phyloP scores from a whole-genome alignment of 2,797 vertebrate genomes.

The Peromyscus melanophrys region DNA sequence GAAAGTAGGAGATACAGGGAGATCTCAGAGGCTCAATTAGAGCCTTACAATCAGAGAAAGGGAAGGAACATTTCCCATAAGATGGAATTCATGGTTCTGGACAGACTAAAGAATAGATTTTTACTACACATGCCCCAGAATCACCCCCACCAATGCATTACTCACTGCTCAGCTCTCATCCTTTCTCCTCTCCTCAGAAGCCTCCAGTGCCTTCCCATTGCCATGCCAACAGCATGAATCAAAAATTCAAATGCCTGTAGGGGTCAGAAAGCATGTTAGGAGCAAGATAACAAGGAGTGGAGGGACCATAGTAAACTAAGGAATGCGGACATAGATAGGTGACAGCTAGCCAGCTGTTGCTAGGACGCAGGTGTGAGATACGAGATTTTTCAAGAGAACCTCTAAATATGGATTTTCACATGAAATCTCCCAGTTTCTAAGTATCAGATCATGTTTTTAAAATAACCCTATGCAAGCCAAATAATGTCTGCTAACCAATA shows the following conservation, averaged over 20 bases:
- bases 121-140: not conserved
- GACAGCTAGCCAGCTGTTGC: not conserved
- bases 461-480: conserved; percentile 28
- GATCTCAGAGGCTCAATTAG: not conserved
- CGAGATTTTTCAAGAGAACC: not conserved
- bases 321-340: not conserved
- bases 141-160: not conserved
- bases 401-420: not conserved
- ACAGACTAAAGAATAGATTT: not conserved
- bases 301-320: not conserved
- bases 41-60: not conserved
- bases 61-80: not conserved
- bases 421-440: conserved; percentile 1
- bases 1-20: not conserved
- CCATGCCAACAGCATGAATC: conserved; percentile 48
- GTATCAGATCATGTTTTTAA: not conserved
- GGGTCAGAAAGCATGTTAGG: not conserved
- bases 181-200: conserved; percentile 23
- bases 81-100: not conserved
- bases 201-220: conserved; percentile 33
- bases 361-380: not conserved
- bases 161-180: not conserved
- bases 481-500: conserved; percentile 18
- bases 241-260: conserved; percentile 43
- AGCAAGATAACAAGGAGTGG: not conserved